phyloP scores from a whole-genome alignment of 35 echinoderm and acorn worm genomes.

The Hemicentrotus pulcherrimus region DNA sequence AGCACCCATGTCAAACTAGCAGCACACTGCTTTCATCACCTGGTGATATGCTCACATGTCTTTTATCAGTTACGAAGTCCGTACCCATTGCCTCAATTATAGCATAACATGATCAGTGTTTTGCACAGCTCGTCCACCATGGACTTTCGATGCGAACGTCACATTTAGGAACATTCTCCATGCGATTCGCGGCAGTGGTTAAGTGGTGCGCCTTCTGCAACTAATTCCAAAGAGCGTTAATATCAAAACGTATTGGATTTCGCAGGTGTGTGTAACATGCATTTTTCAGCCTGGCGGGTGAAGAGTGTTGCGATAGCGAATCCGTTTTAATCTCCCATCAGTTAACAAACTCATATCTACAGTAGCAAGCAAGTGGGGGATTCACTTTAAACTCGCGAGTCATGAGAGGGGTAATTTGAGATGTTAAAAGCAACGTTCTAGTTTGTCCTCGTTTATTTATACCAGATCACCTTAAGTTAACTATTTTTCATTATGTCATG shows the following conservation, averaged over 20 bases:
- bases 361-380: not conserved
- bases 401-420: not conserved
- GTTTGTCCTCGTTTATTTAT: no score
- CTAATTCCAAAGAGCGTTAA: not conserved
- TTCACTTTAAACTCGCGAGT: not conserved
- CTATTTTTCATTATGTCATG: not conserved
- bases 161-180: not conserved
- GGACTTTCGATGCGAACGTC: no score
- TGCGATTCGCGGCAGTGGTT: not conserved
- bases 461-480: no score
- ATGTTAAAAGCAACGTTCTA: no score
- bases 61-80: not conserved
- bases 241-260: not conserved
- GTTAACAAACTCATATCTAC: not conserved
- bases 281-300: not conserved
- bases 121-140: not conserved
- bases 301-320: not conserved
- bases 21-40: not conserved
- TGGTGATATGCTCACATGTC: not conserved
- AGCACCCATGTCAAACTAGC: not conserved
- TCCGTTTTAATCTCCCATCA: not conserved
- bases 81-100: not conserved
- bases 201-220: not conserved
- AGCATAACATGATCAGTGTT: not conserved
- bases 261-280: not conserved